Percentiles rank a stretch among this genome's conserved stretches.
phyloP scores from a whole-genome alignment of 2,797 vertebrate genomes.

The Trachops cirrhosus region DNA sequence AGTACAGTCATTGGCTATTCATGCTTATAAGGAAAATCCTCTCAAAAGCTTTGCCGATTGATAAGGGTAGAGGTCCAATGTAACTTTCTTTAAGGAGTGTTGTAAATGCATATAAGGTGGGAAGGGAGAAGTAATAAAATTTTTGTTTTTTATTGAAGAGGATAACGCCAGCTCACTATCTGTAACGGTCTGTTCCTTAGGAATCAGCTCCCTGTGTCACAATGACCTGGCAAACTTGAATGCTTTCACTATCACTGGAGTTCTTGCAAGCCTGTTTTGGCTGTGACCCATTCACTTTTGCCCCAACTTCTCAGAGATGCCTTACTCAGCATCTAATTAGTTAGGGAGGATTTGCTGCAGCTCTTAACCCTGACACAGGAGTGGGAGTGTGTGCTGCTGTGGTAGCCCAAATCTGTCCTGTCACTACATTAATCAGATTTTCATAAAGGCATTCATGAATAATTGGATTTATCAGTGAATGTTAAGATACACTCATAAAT shows the following conservation, averaged over 20 bases:
- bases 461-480: slow-evolving; percentile 70
- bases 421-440: slow-evolving; percentile 82
- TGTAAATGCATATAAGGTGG: slow-evolving; percentile 27
- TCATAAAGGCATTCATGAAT: slow-evolving; percentile 71
- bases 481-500: slow-evolving; percentile 61
- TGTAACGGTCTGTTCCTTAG: slow-evolving; percentile 84
- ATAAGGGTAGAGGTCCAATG: not conserved
- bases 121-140: slow-evolving; percentile 61
- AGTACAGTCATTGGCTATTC: slow-evolving; percentile 45
- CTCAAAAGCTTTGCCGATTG: slow-evolving; percentile 50
- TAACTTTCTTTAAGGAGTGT: slow-evolving; percentile 40
- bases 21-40: slow-evolving; percentile 61
- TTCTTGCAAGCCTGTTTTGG: slow-evolving; percentile 83
- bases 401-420: slow-evolving; percentile 87
- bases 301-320: slow-evolving; percentile 85
- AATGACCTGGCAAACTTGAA: slow-evolving; percentile 84
- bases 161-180: slow-evolving; percentile 84
- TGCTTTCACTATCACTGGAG: slow-evolving; percentile 84
- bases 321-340: slow-evolving; percentile 88
- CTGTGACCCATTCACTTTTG: slow-evolving; percentile 85
- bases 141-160: slow-evolving; percentile 81
- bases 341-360: slow-evolving; percentile 83
- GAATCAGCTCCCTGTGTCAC: slow-evolving; percentile 86
- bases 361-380: slow-evolving; percentile 85
- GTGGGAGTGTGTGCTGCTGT: slow-evolving; percentile 82